Evolutionary conservation across 2,888 invertebrate species (phyloP), one percentile per base, ranked within the genome.

Genomic region (Disparrhopalites patrizii): DNA sequence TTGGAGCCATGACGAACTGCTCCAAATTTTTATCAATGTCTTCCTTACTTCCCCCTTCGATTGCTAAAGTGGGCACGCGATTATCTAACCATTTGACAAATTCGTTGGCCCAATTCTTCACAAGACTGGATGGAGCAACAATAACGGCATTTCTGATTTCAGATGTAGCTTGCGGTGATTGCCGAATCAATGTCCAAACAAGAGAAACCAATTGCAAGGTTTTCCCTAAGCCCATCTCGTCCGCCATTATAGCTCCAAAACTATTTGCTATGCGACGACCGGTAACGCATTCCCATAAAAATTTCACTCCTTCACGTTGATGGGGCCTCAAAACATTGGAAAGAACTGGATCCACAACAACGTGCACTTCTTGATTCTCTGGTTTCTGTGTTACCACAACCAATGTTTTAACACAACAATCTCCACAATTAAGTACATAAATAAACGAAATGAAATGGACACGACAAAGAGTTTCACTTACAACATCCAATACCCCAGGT

Each of bases 101-200:
- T 81, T 99, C 99, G 80, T 97, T 98, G 77, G 91, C 91, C 99
- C 99, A 99, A 80, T 99, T 99, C 81, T 95, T 97, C 0, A 99
- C 99, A 70, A 99, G 82, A 76, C 97, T 97, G 79, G 96, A 96
- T 0, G 99, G 99, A 64, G 94, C 91, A 0, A 99, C 98, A 70
- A 99, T 93, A 31, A 98, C 89, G 1, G 89, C 93, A 81, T 97
- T 98, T 43, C 89, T 87, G 5, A 73, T 50, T 0, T 87, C 85
- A 0, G 96, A 92, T 77, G 89, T 90, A 69, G 90, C 90, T 70
- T 95, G 90, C 0, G 96, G 93, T 47, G 97, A 89, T 82, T 99
- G 99, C 40, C 90, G 84, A 73, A 99, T 79, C 25, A 98, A 80
- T 0, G 97, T 96, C 97, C 97, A 99, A 20, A 97, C 81, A 13